A percentile compares a stretch with the other conserved stretches of the same genome.
Evolutionary conservation across 1,140 invertebrate genomes (phyloP).

Genomic region (Pseudoatta argentina): DNA sequence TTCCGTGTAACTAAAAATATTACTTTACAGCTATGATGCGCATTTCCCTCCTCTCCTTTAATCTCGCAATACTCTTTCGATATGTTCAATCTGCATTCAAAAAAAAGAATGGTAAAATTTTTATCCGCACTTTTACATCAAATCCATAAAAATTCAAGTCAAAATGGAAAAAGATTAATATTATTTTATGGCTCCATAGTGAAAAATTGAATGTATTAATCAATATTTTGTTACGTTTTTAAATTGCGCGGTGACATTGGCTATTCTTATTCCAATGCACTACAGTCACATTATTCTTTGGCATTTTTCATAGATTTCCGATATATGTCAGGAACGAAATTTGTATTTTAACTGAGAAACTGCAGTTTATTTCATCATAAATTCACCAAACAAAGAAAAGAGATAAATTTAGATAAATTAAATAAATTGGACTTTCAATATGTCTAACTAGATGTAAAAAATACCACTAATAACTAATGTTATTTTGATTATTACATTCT

Average conservation of each 20-base stretch:
- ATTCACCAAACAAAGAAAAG: constrained; percentile 2
- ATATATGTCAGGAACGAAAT: constrained; percentile 28
- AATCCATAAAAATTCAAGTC: constrained; percentile 4
- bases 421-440: background rate
- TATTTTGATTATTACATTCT: background rate
- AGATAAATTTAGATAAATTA: background rate
- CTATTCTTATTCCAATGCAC: constrained; percentile 23
- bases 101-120: background rate
- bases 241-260: background rate
- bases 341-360: constrained; percentile 14
- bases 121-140: background rate
- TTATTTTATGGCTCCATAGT: background rate
- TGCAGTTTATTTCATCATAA: constrained; percentile 25
- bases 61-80: background rate
- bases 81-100: background rate
- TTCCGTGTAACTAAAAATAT: constrained; percentile 28
- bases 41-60: background rate
- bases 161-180: constrained; percentile 14
- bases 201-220: constrained; percentile 12
- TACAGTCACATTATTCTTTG: constrained; percentile 23
- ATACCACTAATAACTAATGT: background rate
- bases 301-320: constrained; percentile 24
- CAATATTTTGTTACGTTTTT: constrained; percentile 27
- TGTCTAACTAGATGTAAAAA: background rate
- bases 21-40: background rate